phyloP scores from a whole-genome alignment of 2,113 vertebrate genomes.

The Butorides virescens region DNA sequence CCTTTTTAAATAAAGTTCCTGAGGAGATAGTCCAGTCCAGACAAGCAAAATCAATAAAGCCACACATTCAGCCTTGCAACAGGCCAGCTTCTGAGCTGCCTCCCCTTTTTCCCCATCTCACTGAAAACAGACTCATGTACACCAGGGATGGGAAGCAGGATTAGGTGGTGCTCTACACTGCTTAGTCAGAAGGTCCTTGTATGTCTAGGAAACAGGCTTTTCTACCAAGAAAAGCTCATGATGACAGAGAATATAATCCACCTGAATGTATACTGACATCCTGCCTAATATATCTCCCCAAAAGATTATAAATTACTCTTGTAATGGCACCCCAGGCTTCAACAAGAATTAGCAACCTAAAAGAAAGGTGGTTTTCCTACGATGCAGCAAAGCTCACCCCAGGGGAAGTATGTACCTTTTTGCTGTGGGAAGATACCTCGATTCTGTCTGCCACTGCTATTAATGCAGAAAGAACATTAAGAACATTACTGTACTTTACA shows the following conservation, averaged over 20 bases:
- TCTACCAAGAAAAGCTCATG: background rate
- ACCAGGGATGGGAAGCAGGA: background rate
- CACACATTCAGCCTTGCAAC: background rate
- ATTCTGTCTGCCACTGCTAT: background rate
- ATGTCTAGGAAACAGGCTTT: background rate
- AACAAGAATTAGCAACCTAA: background rate
- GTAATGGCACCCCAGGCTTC: background rate
- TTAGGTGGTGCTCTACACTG: background rate
- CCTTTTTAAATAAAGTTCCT: background rate
- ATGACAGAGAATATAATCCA: background rate
- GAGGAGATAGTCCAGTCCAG: background rate
- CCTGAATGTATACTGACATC: background rate
- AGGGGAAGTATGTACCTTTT: background rate
- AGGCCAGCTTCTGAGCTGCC: background rate
- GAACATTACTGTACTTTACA: background rate
- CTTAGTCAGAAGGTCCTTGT: background rate
- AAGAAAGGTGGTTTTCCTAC: background rate
- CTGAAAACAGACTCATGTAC: background rate
- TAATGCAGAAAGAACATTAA: background rate
- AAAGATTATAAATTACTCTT: background rate
- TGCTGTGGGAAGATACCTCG: background rate
- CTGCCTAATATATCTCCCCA: background rate
- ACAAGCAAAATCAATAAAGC: background rate
- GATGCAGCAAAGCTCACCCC: background rate
- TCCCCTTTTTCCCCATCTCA: background rate